Evolutionary conservation across 2,113 vertebrate genomes (phyloP).

Genomic region (Ochotona curzoniae): DNA sequence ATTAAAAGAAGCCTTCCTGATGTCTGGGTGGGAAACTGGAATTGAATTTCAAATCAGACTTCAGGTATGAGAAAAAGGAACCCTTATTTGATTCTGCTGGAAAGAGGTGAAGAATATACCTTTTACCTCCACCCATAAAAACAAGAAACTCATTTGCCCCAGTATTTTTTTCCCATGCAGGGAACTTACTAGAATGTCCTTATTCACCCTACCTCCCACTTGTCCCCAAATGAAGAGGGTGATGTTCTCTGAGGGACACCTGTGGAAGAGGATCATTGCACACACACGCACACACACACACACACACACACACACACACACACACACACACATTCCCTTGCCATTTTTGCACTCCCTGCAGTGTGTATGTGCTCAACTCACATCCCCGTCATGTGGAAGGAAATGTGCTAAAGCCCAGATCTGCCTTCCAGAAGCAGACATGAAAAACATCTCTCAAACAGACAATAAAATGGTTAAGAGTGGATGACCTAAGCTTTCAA

Average conservation of each 20-base stretch:
- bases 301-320: too few relatives aligned
- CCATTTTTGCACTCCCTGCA: not conserved
- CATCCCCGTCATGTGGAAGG: not conserved
- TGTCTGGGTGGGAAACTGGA: conserved; percentile 34
- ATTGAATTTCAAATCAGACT: conserved; percentile 10
- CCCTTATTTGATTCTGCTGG: not conserved
- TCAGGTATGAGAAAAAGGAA: not conserved
- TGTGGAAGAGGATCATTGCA: not conserved
- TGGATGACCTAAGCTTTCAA: conserved; percentile 47
- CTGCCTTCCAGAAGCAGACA: conserved; percentile 17
- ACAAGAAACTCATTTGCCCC: not conserved
- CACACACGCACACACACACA: too few relatives aligned
- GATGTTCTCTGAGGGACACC: not conserved
- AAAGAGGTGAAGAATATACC: not conserved
- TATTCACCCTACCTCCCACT: conserved; percentile 1
- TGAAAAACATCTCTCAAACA: conserved; percentile 37
- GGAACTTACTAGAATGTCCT: not conserved
- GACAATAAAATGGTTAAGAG: not conserved
- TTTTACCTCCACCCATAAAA: not conserved
- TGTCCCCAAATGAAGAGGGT: conserved; percentile 43
- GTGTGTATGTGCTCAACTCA: not conserved
- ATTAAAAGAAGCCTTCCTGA: conserved; percentile 38
- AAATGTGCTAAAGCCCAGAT: conserved; percentile 4
- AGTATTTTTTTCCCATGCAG: not conserved
- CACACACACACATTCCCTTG: too few relatives aligned